Percentiles rank a stretch among this genome's conserved stretches.
Conservation (phyloP, 2,113 vertebrate species). For the Onychorhynchus coronatus region DNA sequence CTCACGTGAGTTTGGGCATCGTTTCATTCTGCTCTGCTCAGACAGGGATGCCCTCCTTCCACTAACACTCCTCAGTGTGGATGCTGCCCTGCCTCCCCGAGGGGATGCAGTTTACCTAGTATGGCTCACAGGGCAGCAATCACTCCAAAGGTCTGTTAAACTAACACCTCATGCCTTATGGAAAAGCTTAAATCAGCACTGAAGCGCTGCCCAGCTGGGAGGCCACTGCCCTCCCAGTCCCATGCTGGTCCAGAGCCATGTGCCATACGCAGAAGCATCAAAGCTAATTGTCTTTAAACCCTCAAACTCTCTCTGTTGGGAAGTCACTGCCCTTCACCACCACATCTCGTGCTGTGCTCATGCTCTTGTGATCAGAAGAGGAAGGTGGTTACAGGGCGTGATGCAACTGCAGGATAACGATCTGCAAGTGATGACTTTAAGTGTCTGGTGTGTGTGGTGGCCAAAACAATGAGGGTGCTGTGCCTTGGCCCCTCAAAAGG, state of each 20-base stretch:
- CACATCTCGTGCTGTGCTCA: neutral
- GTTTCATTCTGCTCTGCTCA: neutral
- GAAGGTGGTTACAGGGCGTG: neutral
- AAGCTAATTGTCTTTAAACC: neutral
- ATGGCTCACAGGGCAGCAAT: neutral
- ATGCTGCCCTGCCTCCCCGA: neutral
- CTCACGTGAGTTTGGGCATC: rapidly evolving
- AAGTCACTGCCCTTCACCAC: neutral
- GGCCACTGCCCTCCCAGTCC: neutral
- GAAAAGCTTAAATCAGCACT: neutral
- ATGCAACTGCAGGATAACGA: neutral
- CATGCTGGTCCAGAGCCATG: neutral
- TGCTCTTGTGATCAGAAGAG: rapidly evolving
- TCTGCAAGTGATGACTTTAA: neutral
- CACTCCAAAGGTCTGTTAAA: neutral
- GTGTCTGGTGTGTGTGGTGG: neutral
- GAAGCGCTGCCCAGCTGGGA: neutral
- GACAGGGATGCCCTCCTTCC: neutral
- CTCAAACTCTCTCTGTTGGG: neutral
- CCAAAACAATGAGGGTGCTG: neutral
- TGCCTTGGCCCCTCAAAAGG: neutral
- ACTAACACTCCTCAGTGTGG: neutral
- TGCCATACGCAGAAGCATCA: neutral
- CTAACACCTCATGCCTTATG: neutral
- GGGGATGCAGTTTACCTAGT: neutral